Evolutionary conservation across 2,888 invertebrate genomes (phyloP), one percentile per base, ranked within the genome.

Genomic region (Agrilus mali): DNA sequence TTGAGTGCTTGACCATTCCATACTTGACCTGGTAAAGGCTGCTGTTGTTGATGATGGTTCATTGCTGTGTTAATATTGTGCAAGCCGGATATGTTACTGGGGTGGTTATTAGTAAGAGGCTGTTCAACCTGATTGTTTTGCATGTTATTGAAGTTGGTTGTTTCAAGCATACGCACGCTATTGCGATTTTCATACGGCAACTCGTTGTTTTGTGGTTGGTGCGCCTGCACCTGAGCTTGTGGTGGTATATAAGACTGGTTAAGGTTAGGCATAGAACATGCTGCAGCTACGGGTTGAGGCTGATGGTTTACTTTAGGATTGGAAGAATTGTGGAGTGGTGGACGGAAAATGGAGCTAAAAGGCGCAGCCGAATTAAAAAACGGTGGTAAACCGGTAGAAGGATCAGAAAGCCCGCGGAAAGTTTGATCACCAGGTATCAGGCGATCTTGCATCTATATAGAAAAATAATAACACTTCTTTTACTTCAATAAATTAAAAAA

Each of bases 1-100:
- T 90, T 90, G 36, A 90, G 71, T 1, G 83, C 79, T 52, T 77
- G 53, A 38, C 66, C 65, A 48, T 61, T 61, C 70, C 60, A 67
- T 51, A 64, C 61, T 48, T 58, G 63, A 44, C 53, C 57, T 40
- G 52, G 61, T 48, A 54, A 53, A 44, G 47, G 58, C 49, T 46
- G 64, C 64, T 37, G 27, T 27, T 27, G 27, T 22, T 22, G 22
- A 10, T 27, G 27, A 27, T 27, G 27, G 4, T 27, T 27, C 10
- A 27, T 27, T 10, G 27, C 10, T 8, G 27, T 27, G 27, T 27
- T 27, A 27, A 27, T 27, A 27, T 27, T 27, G 4, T 27, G 27
- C 27, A 27, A 27, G 27, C 27, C 10, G 27, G 27, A 27, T 4
- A 27, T 27, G 27, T 27, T 27, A 27, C 27, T 27, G 5, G 10